Percentiles rank a stretch among this genome's conserved stretches.
These are phyloP conservation scores for Nebria salina DNA, from an alignment of 2,888 invertebrate genomes.

Conservation along the genomic window DNA sequence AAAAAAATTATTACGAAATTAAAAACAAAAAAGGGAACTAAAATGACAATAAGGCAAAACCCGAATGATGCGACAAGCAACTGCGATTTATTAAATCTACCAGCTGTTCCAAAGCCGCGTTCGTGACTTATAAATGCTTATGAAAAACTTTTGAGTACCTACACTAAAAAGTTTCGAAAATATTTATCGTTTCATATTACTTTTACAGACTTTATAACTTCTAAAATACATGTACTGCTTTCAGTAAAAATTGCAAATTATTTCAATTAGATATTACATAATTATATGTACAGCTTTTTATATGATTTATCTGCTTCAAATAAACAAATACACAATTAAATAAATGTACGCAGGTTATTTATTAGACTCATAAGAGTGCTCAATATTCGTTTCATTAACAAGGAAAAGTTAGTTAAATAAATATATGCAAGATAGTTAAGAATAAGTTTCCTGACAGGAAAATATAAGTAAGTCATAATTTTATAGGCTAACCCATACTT, in stretches of 20 bases:
- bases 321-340: too few species aligned
- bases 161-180: background rate
- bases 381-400: too few species aligned
- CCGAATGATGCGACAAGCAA: background rate
- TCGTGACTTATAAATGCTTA: background rate
- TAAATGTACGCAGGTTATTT: too few species aligned
- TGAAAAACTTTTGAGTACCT: conserved; percentile 1
- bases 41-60: background rate
- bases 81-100: background rate
- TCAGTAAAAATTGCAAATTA: background rate
- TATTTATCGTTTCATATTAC: background rate
- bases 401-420: too few species aligned
- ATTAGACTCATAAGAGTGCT: too few species aligned
- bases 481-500: too few species aligned
- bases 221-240: background rate
- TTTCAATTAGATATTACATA: background rate
- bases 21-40: background rate
- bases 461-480: too few species aligned
- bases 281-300: too few species aligned
- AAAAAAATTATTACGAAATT: too few species aligned
- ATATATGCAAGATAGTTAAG: too few species aligned
- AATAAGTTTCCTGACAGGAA: too few species aligned
- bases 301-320: too few species aligned
- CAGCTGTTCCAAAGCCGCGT: background rate
- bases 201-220: background rate